A percentile compares a stretch with the other conserved stretches of the same genome.
Conservation (phyloP, 2,797 vertebrate species). For the Rhodeus uyekii region DNA sequence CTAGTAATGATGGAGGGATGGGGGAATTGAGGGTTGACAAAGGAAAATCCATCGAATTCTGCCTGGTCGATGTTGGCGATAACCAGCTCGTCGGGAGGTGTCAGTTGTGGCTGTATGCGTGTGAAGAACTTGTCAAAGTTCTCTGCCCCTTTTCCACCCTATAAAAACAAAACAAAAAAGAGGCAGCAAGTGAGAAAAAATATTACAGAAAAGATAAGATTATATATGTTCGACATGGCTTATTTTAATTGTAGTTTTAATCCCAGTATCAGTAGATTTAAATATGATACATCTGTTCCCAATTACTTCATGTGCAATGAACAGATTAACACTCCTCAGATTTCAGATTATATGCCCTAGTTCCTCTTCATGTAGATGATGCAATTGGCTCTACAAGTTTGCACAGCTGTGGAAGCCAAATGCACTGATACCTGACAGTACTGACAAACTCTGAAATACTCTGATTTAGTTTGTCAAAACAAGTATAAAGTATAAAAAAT, state of each 20-base stretch:
- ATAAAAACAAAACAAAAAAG: conserved; percentile 53
- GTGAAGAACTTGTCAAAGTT: conserved; percentile 99
- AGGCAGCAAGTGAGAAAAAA: background rate
- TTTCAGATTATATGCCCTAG: conserved; percentile 64
- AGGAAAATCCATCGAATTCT: conserved; percentile 97
- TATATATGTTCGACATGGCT: background rate
- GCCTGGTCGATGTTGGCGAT: conserved; percentile 98
- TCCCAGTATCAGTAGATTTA: background rate
- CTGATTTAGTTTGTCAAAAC: background rate
- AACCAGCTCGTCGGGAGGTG: conserved; percentile 95
- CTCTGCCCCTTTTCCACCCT: conserved; percentile 96
- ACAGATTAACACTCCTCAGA: conserved; percentile 32
- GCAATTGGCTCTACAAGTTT: conserved; percentile 38
- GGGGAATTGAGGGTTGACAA: conserved; percentile 88
- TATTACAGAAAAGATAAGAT: background rate
- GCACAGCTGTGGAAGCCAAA: conserved; percentile 58
- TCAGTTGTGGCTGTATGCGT: conserved; percentile 91
- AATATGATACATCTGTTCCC: conserved; percentile 5
- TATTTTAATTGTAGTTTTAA: background rate
- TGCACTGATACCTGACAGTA: background rate
- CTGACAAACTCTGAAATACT: background rate
- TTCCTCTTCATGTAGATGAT: conserved; percentile 61
- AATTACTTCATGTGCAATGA: conserved; percentile 7
- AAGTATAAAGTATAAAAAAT: background rate
- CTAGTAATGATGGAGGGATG: conserved; percentile 74